These are phyloP conservation scores for Stomatorhinus ivindoensis DNA, from an alignment of 2,113 vertebrate genomes.

Conservation along the genomic window DNA sequence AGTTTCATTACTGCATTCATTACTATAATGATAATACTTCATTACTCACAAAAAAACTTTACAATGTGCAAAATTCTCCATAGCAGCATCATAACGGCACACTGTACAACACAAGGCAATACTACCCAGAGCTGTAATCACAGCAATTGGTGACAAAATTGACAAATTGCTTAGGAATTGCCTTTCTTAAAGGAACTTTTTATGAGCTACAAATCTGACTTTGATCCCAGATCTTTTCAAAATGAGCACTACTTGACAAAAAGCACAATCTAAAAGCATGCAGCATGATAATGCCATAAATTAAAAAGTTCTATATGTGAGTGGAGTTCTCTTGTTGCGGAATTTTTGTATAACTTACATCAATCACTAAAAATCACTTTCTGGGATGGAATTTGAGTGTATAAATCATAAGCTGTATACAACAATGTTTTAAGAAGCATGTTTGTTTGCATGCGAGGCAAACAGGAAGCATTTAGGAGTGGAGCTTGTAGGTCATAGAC, in stretches of 20 bases:
- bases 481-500: background rate
- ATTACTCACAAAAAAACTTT: background rate
- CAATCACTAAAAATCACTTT: background rate
- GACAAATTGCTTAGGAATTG: background rate
- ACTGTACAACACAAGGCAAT: background rate
- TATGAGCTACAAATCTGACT: background rate
- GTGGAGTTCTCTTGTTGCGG: background rate
- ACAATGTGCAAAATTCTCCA: background rate
- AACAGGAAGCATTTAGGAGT: conserved; percentile 16
- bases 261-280: background rate
- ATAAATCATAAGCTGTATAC: background rate
- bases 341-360: background rate
- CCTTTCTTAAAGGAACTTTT: background rate
- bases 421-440: background rate
- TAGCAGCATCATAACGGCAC: background rate
- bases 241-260: background rate
- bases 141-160: background rate
- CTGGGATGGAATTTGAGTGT: background rate
- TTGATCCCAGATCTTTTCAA: background rate
- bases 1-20: background rate
- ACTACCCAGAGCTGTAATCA: background rate
- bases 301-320: background rate
- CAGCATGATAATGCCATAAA: background rate
- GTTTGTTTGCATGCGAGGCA: background rate
- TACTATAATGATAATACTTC: background rate